Base-by-base conservation (phyloP, 2,113 vertebrate species). In the Sakesphorus luctuosus region DNA sequence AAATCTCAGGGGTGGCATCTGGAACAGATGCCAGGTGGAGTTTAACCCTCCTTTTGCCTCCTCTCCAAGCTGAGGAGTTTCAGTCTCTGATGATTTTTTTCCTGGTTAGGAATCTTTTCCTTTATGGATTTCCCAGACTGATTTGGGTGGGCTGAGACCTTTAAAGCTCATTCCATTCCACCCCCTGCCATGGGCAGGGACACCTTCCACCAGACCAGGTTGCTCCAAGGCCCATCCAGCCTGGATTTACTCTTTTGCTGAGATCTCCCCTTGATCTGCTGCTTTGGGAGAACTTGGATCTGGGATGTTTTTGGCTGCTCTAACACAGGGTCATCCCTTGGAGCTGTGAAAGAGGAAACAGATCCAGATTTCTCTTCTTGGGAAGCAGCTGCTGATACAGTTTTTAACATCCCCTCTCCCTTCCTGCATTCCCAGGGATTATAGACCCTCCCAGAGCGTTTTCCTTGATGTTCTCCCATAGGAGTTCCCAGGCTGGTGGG, bases 71-170 rank as follows among this genome's bases (percentile, higher is more conserved):
- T 44, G 33, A 53, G 56, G 3, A 13, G 4, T 38, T 55, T 46
- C 10, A 4, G 10, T 7, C 10, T 28, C 18, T 0, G 0, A 4
- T 10, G 7, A 9, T 16, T 21, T 25, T 33, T 35, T 18, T 18
- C 3, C 31, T 13, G 8, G 18, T 12, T 46, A 0, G 3, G 13
- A 43, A 0, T 11, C 55, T 84, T 79, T 40, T 4, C 47, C 68
- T 5, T 0, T 7, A 7, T 12, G 8, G 29, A 33, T 74, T 44
- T 50, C 36, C 52, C 52, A n/a, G 33, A 52, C 14, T 2, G 19
- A 2, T n/a, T 74, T 29, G 4, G 7, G 3, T 50, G 44, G 52
- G 36, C 38, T 52, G 36, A 19, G 15, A 59, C 36, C 14, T 58
- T 58, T 23, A 33, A 28, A 46, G 26, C 23, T 1, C 12, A 46